phyloP scores from a whole-genome alignment of 2,113 vertebrate species.

The Python bivittatus region DNA sequence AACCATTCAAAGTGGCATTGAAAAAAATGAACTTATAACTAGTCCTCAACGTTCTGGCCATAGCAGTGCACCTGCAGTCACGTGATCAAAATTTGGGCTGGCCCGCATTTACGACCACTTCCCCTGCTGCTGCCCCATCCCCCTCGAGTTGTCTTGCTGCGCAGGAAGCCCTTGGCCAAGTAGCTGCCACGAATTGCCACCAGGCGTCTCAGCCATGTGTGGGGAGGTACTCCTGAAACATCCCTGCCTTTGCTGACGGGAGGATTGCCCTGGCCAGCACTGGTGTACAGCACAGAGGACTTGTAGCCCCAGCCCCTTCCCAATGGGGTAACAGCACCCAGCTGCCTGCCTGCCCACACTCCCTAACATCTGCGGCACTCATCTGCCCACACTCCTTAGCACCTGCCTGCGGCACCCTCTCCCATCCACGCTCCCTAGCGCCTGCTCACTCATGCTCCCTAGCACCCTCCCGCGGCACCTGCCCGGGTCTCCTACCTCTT shows the following conservation, averaged over 20 bases:
- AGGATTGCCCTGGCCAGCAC: neutral
- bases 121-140: neutral
- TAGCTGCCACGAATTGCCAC: neutral
- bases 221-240: no score
- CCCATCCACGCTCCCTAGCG: no score
- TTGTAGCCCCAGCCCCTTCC: neutral
- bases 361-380: no score
- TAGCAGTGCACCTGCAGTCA: neutral
- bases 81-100: neutral
- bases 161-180: neutral
- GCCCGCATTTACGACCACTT: neutral
- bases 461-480: neutral
- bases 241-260: neutral
- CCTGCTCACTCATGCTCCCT: no score
- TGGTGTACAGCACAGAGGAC: neutral
- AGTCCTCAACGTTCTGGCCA: neutral
- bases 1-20: neutral
- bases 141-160: neutral
- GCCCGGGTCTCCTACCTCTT: neutral
- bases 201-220: neutral
- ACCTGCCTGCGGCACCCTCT: no score
- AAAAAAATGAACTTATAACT: neutral
- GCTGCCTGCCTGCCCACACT: no score
- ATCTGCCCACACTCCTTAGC: no score
- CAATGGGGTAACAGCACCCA: neutral